Conservation (phyloP, 2,113 vertebrate genomes). For the Cyanoliseus patagonus region DNA sequence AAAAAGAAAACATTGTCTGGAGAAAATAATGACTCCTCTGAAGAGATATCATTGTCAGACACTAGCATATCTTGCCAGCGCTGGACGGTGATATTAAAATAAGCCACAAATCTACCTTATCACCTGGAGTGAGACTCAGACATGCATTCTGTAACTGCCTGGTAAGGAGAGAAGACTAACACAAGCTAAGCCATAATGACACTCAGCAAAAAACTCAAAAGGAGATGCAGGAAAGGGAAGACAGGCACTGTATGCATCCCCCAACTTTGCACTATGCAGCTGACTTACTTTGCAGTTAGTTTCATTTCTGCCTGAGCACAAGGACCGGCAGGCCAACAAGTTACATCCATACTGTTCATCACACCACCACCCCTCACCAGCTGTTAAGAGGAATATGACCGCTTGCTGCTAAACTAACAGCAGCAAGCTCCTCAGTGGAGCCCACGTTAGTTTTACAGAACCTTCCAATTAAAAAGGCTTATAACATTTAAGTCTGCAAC, state of each 20-base stretch:
- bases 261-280: neutral
- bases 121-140: neutral
- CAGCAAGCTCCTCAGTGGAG: neutral
- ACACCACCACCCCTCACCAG: neutral
- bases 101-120: neutral
- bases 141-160: neutral
- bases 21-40: neutral
- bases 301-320: neutral
- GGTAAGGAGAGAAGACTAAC: neutral
- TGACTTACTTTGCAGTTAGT: neutral
- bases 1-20: neutral
- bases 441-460: neutral
- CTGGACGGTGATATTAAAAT: slow-evolving; percentile 31
- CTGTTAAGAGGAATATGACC: neutral
- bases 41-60: neutral
- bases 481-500: neutral
- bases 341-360: neutral
- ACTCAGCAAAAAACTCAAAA: neutral
- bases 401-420: neutral
- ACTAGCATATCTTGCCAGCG: neutral
- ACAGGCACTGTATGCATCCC: neutral
- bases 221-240: neutral
- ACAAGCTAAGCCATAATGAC: neutral
- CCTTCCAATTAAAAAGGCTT: neutral
- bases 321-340: neutral